phyloP scores from a whole-genome alignment of 2,888 invertebrate genomes.

The Dasysyrphus albostriatus region DNA sequence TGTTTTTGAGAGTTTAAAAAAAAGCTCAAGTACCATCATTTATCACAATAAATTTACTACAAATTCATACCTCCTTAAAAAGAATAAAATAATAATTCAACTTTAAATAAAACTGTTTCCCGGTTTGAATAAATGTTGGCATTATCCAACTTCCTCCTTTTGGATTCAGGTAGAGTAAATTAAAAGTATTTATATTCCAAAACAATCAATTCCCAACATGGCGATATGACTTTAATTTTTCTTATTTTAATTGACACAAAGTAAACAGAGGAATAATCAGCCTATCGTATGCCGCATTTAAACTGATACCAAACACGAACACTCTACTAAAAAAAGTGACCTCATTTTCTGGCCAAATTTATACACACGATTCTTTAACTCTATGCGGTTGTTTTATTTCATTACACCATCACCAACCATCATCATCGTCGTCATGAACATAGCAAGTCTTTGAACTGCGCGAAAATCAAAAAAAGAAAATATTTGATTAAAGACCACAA shows the following conservation, averaged over 20 bases:
- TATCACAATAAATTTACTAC: conserved; percentile 8
- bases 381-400: conserved; percentile 30
- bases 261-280: conserved; percentile 22
- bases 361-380: conserved; percentile 10
- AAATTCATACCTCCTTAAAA: conserved; percentile 14
- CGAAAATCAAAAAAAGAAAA: conserved; percentile 25
- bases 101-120: conserved; percentile 30
- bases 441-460: conserved; percentile 21
- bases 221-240: conserved; percentile 16
- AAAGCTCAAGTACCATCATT: neutral
- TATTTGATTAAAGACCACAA: conserved; percentile 29
- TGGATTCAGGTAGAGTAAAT: conserved; percentile 20
- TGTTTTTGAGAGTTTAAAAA: conserved; percentile 5
- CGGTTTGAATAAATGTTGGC: conserved; percentile 40
- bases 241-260: conserved; percentile 49
- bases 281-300: conserved; percentile 42
- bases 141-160: conserved; percentile 50
- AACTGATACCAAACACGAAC: conserved; percentile 64
- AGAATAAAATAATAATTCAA: conserved; percentile 19
- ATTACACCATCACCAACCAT: conserved; percentile 4
- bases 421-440: neutral
- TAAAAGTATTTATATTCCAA: conserved; percentile 28
- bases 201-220: conserved; percentile 51
- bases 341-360: conserved; percentile 58
- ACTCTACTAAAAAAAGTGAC: conserved; percentile 55